These are phyloP conservation scores for Ophioninae sp. DNA, from an alignment of 2,888 invertebrate genomes.

Conservation along the genomic window DNA sequence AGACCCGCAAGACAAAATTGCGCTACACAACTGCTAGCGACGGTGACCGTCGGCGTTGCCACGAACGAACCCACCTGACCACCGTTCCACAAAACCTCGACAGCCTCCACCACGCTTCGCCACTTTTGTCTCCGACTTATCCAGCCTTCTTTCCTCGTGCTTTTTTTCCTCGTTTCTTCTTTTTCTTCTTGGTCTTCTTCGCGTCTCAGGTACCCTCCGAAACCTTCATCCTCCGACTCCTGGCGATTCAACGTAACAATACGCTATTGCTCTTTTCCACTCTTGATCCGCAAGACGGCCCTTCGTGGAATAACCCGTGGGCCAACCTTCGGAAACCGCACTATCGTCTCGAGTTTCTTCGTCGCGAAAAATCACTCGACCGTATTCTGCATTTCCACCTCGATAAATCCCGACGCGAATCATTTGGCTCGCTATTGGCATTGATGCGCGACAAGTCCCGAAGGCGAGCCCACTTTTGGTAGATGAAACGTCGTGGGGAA, in stretches of 20 bases:
- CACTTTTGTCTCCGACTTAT: conserved; percentile 49
- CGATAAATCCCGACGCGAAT: not conserved
- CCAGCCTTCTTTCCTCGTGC: conserved; percentile 6
- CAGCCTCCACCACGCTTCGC: conserved; percentile 30
- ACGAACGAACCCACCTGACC: conserved; percentile 35
- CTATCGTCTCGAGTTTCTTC: not conserved
- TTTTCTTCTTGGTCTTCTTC: conserved; percentile 23
- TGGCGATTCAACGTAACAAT: conserved; percentile 9
- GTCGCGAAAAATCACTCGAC: not conserved
- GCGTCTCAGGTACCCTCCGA: conserved; percentile 9
- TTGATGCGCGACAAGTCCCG: not conserved
- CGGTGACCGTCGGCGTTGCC: conserved; percentile 56
- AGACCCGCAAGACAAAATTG: conserved; percentile 74
- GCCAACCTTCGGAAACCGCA: not conserved
- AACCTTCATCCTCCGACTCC: conserved; percentile 5
- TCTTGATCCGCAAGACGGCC: conserved; percentile 38
- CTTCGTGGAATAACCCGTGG: conserved; percentile 39
- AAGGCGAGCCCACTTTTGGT: not conserved
- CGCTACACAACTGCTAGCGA: conserved; percentile 38
- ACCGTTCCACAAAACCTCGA: conserved; percentile 41
- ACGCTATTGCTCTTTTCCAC: conserved; percentile 44
- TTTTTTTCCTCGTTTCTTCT: conserved; percentile 19
- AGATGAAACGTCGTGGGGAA: not conserved
- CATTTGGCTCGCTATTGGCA: not conserved
- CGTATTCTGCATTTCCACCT: not conserved